Base-by-base conservation (phyloP, 2,797 vertebrate species). In the Cyprinodon diabolis region DNA sequence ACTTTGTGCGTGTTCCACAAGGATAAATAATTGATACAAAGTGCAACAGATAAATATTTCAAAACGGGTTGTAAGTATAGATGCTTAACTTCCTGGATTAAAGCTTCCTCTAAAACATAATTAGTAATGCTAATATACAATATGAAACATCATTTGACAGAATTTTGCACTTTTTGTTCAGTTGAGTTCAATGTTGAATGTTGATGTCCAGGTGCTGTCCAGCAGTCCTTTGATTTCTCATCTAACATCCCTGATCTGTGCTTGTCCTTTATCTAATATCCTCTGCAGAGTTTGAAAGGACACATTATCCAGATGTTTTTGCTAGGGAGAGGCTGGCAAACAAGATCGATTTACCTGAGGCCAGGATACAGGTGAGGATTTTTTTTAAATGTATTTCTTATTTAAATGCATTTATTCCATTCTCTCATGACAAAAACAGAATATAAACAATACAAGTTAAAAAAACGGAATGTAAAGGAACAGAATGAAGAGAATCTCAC, bases 301-400 rank as follows among this genome's bases (percentile, higher is more conserved):
- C 96, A 71, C 96, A 97, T 87, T 97, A 97, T 87, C 96, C 96
- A 66, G 96, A 97, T 71, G 95, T 97, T 79, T 97, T 97, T 88
- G 96, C 95, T 10, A 92, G 96, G 76, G 96, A 97, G 90, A 93
- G 95, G 90, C 78, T 96, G 89, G 96, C 96, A 2, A 95, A 96
- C 83, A 96, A 96, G 89, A 96, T 96, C 3, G 95, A 96, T 86
- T 90, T 96, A 76, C 96, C 96, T 1, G 96, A 97, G 83, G 96
- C 96, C 76, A 93, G 96, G 78, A 96, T 96, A 92, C 96, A 97
- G 95, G 96, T 96, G 78, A 86, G 66, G 37, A n/a, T 6, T 21
- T 43, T 21, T 43, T 30, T 30, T 30, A 3, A 30, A 30, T 30
- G 30, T 30, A 30, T 30, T 30, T 30, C 30, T 30, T 30, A 30